Evolutionary conservation across 2,113 vertebrate genomes (phyloP).

Genomic region (Telmatochromis sp.): DNA sequence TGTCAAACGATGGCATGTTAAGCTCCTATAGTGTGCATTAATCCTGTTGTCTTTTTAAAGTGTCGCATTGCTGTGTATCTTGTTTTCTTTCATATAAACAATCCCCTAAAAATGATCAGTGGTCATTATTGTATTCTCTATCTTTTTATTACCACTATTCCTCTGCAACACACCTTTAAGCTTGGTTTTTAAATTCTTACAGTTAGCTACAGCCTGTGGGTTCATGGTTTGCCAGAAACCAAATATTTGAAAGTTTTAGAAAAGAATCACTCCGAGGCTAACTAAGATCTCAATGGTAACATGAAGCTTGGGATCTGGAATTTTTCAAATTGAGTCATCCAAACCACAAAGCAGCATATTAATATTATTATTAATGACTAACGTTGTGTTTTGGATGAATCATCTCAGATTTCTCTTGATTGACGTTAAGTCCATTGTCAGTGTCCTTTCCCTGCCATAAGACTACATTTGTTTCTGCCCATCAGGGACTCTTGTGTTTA

Average conservation of each 20-base stretch:
- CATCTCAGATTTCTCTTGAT: neutral
- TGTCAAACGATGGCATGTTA: neutral
- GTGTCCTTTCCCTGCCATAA: neutral
- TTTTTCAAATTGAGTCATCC: neutral
- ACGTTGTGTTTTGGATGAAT: neutral
- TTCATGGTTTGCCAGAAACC: neutral
- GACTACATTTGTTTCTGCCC: neutral
- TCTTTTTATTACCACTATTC: neutral
- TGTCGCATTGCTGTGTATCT: neutral
- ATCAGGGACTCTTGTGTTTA: neutral
- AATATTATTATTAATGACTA: neutral
- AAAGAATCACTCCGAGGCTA: neutral
- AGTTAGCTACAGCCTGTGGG: neutral
- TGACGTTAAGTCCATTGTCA: neutral
- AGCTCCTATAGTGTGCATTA: neutral
- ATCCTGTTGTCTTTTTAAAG: neutral
- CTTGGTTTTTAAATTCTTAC: neutral
- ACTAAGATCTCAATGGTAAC: neutral
- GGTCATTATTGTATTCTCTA: neutral
- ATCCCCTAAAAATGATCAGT: neutral
- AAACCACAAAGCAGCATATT: neutral
- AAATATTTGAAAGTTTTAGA: neutral
- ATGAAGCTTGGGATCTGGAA: neutral
- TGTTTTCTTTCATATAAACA: neutral
- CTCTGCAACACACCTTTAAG: neutral